Percentiles rank a stretch among this genome's conserved stretches.
Evolutionary conservation across 1,140 invertebrate genomes (phyloP).

Genomic region (Pogonomyrmex californicus): DNA sequence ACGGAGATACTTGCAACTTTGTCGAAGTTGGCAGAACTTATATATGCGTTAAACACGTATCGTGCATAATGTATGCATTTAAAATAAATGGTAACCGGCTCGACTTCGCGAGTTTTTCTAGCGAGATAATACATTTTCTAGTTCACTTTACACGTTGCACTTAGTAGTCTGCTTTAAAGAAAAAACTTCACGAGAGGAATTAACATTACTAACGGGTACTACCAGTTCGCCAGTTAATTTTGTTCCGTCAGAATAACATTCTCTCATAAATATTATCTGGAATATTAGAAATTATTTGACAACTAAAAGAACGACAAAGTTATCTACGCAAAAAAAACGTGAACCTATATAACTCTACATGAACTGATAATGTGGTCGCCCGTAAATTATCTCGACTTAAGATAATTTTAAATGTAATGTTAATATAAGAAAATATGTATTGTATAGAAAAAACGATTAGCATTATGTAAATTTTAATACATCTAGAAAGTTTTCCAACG

Average conservation of each 20-base stretch:
- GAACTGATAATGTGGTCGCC: background rate
- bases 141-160: background rate
- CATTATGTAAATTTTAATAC: background rate
- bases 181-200: slow-evolving; percentile 31
- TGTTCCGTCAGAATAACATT: background rate
- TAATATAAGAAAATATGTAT: background rate
- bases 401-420: background rate
- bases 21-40: slow-evolving; percentile 15
- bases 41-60: background rate
- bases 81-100: slow-evolving; percentile 10
- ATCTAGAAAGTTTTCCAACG: background rate
- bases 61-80: slow-evolving; percentile 44
- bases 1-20: slow-evolving; percentile 15
- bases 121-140: slow-evolving; percentile 20
- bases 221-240: background rate
- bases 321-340: background rate
- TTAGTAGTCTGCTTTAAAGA: background rate
- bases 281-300: slow-evolving; percentile 10
- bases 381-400: background rate
- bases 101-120: background rate
- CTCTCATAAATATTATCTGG: background rate
- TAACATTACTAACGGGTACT: slow-evolving; percentile 3
- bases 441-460: background rate
- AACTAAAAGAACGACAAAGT: background rate
- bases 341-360: background rate